Evolutionary conservation across 2,888 invertebrate species (phyloP), one percentile per base, ranked within the genome.

Genomic region (Dryadula phaetusa): DNA sequence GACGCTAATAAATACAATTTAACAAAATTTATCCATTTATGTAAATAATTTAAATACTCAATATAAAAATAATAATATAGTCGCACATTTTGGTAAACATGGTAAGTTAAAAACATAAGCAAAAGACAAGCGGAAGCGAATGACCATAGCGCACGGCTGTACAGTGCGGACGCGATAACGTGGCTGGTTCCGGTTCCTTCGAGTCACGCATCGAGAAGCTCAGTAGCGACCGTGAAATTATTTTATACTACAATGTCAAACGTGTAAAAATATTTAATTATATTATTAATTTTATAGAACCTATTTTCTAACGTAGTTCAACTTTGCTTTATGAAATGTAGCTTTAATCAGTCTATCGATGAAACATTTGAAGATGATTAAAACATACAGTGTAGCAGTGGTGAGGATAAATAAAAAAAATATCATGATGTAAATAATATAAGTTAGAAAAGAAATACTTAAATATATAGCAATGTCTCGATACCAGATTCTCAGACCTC

Each of bases 161-260:
- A 47, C 46, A n/a, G 25, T 12, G 58, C 67, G 62, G 62, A 62
- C 46, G 62, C 53, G 63, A 73, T 75, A 73, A 72, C 79, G 76
- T 80, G 78, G 76, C 77, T 79, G 76, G 77, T 81, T 83, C 84
- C 83, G 82, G 79, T 82, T 82, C 82, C 86, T 85, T 81, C 77
- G 70, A 82, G 89, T 88, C 87, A 90, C 88, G 89, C 88, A 86
- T 81, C 80, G 78, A 78, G 76, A 77, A 77, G 60, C 72, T 60
- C 67, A 46, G 75, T 74, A 73, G 72, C 14, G 71, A 25, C 61
- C 54, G 71, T 74, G 72, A 58, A 70, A 60, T 53, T 66, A 67
- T 52, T 47, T 40, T 22, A 18, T n/a, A 40, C 22, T 56, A n/a
- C n/a, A 34, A 70, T 61, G 37, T 54, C 53, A n/a, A 3, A 14